phyloP scores from a whole-genome alignment of 2,113 vertebrate genomes.

The Nothoprocta perdicaria region DNA sequence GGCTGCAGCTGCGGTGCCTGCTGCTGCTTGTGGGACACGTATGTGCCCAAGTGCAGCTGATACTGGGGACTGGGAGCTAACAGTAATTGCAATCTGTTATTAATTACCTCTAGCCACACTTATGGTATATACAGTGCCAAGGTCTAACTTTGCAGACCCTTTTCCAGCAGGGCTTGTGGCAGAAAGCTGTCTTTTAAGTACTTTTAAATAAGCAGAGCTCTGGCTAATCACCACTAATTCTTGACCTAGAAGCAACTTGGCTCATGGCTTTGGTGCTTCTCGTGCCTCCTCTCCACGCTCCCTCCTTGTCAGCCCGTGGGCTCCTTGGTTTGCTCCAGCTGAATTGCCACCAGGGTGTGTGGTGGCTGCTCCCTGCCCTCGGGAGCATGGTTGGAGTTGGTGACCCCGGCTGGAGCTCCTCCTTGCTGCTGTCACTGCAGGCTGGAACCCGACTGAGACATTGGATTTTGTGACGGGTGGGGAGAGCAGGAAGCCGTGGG shows the following conservation, averaged over 20 bases:
- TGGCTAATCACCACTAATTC: accelerated
- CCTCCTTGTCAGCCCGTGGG: accelerated
- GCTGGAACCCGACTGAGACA: neutral
- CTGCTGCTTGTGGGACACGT: neutral
- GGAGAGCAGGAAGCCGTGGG: neutral
- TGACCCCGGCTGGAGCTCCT: neutral
- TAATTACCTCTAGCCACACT: neutral
- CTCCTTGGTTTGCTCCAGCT: neutral
- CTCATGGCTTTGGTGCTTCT: neutral
- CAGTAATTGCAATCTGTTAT: neutral
- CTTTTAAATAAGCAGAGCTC: neutral
- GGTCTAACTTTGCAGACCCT: neutral
- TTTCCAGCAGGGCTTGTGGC: neutral
- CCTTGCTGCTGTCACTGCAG: neutral
- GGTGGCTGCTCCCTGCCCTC: neutral
- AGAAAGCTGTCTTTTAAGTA: neutral
- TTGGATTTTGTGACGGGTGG: neutral
- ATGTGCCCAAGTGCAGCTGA: accelerated
- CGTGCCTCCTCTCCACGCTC: neutral
- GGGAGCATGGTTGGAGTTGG: accelerated
- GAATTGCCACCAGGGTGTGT: too few relatives aligned
- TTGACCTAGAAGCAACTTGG: neutral
- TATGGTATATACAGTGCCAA: accelerated
- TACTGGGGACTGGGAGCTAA: accelerated
- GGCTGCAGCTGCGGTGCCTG: too few relatives aligned